Evolutionary conservation across 1,140 invertebrate genomes (phyloP), one percentile per base, ranked within the genome.

Genomic region (Drosophila orena): DNA sequence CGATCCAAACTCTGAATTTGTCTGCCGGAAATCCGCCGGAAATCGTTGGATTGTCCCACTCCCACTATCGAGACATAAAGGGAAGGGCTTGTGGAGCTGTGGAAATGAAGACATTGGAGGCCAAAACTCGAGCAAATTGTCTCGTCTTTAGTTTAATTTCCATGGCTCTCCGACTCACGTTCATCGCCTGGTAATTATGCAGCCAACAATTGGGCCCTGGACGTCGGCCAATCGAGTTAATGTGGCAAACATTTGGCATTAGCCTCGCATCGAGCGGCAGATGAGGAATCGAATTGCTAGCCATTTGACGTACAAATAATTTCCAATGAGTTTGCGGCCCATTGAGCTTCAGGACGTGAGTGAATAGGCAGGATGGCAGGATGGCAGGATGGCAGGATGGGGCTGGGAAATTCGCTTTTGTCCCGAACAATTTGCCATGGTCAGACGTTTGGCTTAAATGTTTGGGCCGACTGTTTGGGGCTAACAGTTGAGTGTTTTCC

Each of bases 321-420:
- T 88, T 86, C 55, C 83, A 86, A 86, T 86, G 84, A 89, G 79
- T 83, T 86, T 86, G 79, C 84, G 84, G 79, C 83, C 81, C 83
- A 86, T 86, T 86, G 83, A 79, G 83, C 61, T 59, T 17, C 56
- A 49, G 59, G 71, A 86, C 83, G 79, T 86, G 83, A 64, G 50
- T 54, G 53, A 47, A 46, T 44, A 30, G 2, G 12, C 2, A 14
- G 10, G n/a, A n/a, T n/a, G n/a, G n/a, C n/a, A n/a, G n/a, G n/a
- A n/a, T 37, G 7, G 44, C 24, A 27, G 24, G 27, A 30, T 30
- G 27, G 27, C 27, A 30, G 27, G 27, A 30, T 10, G 27, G 49
- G 20, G 27, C 7, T 8, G 27, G 49, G 20, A 12, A 14, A 42
- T 35, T 43, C 37, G 68, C 66, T 42, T 60, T 59, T 72, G 54